Evolutionary conservation across 2,888 invertebrate genomes (phyloP).

Genomic region (Ochropleura plecta): DNA sequence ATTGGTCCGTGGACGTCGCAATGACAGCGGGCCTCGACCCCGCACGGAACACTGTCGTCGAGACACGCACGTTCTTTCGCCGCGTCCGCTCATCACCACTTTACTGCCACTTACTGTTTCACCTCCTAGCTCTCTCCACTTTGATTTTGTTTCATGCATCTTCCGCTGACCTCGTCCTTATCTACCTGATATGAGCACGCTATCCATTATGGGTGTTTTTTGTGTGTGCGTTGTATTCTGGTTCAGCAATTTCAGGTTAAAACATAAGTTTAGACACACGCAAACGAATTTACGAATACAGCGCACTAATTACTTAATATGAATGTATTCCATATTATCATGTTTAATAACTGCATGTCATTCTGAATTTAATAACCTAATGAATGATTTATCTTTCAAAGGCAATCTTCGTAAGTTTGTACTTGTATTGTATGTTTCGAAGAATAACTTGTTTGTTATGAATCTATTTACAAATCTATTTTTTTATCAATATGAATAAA

Average conservation of each 20-base stretch:
- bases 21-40: slow-evolving; percentile 81
- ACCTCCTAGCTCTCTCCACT: slow-evolving; percentile 85
- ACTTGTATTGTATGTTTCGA: slow-evolving; percentile 45
- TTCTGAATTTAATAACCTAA: slow-evolving; percentile 60
- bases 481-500: slow-evolving; percentile 58
- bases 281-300: slow-evolving; percentile 44
- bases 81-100: slow-evolving; percentile 88
- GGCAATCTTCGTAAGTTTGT: slow-evolving; percentile 69
- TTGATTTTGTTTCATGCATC: slow-evolving; percentile 85
- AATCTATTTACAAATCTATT: slow-evolving; percentile 41
- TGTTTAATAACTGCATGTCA: slow-evolving; percentile 70
- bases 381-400: slow-evolving; percentile 69
- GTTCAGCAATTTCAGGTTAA: slow-evolving; percentile 11
- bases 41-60: slow-evolving; percentile 89
- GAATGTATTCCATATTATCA: slow-evolving; percentile 59
- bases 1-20: slow-evolving; percentile 75
- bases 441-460: slow-evolving; percentile 42
- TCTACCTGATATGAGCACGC: slow-evolving; percentile 84
- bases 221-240: slow-evolving; percentile 68
- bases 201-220: slow-evolving; percentile 75
- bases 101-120: slow-evolving; percentile 88
- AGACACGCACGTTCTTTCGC: slow-evolving; percentile 85
- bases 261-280: slow-evolving; percentile 6
- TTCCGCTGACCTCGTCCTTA: slow-evolving; percentile 85
- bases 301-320: slow-evolving; percentile 49